Conservation (phyloP, 2,797 vertebrate genomes). For the Phrynocephalus forsythii region DNA sequence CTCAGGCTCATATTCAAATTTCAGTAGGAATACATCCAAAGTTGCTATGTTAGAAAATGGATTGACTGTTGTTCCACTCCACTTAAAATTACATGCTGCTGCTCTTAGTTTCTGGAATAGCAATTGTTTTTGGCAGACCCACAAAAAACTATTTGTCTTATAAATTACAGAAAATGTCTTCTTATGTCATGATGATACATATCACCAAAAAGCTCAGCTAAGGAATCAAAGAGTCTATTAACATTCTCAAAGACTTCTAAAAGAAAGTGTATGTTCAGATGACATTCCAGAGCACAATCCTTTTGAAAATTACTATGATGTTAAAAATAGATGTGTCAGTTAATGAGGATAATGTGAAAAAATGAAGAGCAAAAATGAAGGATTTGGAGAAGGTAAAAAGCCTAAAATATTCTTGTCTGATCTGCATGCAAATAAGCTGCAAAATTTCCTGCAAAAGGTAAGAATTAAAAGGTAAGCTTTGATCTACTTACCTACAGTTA, state of each 20-base stretch:
- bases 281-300: slow-evolving; percentile 14
- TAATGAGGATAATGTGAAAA: slow-evolving; percentile 21
- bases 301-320: slow-evolving; percentile 41
- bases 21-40: not conserved
- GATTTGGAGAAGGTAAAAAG: slow-evolving; percentile 7
- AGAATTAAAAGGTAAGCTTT: not conserved
- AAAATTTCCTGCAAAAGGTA: slow-evolving; percentile 28
- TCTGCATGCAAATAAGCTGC: not conserved
- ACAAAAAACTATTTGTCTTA: slow-evolving; percentile 9
- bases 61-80: not conserved
- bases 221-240: slow-evolving; percentile 33
- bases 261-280: slow-evolving; percentile 40
- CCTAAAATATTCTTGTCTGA: slow-evolving; percentile 11
- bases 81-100: slow-evolving; percentile 7
- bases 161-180: not conserved
- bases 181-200: slow-evolving; percentile 6
- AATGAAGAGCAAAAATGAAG: slow-evolving; percentile 1
- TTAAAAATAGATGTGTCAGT: slow-evolving; percentile 41
- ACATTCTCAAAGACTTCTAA: slow-evolving; percentile 14
- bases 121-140: slow-evolving; percentile 5
- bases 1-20: not conserved
- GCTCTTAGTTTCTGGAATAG: slow-evolving; percentile 1
- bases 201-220: slow-evolving; percentile 14
- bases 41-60: not conserved
- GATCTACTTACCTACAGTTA: slow-evolving; percentile 4